Evolutionary conservation across 2,888 invertebrate species (phyloP), one percentile per base, ranked within the genome.

Genomic region (Leptinotarsa juncta): DNA sequence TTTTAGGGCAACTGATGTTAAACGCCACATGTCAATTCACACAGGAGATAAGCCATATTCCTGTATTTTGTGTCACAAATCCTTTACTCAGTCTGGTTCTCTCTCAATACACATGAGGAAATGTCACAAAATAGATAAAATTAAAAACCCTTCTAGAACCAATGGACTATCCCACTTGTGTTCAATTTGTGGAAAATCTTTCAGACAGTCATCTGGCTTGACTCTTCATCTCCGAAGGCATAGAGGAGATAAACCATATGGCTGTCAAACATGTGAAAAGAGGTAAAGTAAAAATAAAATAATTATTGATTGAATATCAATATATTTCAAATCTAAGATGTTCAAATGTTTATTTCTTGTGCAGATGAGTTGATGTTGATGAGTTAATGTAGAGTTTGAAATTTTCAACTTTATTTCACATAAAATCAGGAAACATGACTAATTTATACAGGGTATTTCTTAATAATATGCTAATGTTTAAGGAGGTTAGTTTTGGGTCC

Each of bases 101-200:
- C 74, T 83, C 26, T 75, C 80, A 23, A 81, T 79, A 20, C 84
- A 84, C 71, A 79, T 83, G 80, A 82, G 79, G 73, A 79, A 72
- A 65, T 83, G 83, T 73, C 74, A 79, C 60, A 79, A 80, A 62
- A 42, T 42, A 42, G 42, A 42, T 42, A 42, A 42, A 42, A 42
- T 42, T 12, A 73, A 74, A 42, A 70, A 53, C 20, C 73, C 71
- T 23, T 74, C 72, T 50, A 77, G 75, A 53, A 23, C 57, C 3
- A 77, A 77, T 62, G 73, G 78, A 12, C 82, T 77, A 57, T 78
- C 79, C 26, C 78, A 84, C 80, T 74, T 85, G 67, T 86, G 85
- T 77, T 80, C 82, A 26, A 81, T 82, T 14, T 86, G 86, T 79
- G 85, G 85, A 23, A 85, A 83, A 80, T 81, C 81, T 32, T 86